Percentiles rank a stretch among this genome's conserved stretches.
Conservation (phyloP, 2,888 invertebrate genomes). For the Euzetes globulus region DNA sequence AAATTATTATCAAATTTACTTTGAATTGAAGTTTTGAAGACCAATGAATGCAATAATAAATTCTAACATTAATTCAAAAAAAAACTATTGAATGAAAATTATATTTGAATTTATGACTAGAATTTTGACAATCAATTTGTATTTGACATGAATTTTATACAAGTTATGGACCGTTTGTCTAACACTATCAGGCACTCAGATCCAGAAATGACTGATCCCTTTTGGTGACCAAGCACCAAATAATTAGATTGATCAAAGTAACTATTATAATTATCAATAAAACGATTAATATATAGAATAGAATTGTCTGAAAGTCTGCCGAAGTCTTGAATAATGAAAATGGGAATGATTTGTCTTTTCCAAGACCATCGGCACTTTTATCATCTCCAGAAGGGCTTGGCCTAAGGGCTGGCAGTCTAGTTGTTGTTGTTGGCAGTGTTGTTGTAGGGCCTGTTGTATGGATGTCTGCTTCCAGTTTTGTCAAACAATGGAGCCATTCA, state of each 20-base stretch:
- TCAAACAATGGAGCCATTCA: constrained; percentile 25
- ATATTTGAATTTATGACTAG: no score
- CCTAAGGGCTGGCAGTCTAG: background rate
- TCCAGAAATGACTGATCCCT: constrained; percentile 30
- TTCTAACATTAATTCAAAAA: no score
- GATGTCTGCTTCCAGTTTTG: constrained; percentile 11
- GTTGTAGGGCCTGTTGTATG: background rate
- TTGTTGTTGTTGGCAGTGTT: background rate
- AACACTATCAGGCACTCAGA: background rate
- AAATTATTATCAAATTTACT: no score
- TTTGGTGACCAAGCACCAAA: constrained; percentile 32
- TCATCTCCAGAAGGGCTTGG: background rate
- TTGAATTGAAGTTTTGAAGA: no score
- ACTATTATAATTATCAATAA: constrained; percentile 32
- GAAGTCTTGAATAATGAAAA: background rate
- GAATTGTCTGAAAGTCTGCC: constrained; percentile 3
- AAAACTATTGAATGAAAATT: no score
- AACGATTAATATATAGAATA: constrained; percentile 24
- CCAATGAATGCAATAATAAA: no score
- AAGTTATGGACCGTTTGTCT: no score
- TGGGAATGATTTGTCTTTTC: background rate
- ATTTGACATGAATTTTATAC: no score
- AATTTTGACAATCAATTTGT: no score
- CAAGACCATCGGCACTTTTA: background rate
- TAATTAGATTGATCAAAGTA: constrained; percentile 24